Conservation (phyloP, 2,797 vertebrate genomes). For the Hypotaenidia okinawae region DNA sequence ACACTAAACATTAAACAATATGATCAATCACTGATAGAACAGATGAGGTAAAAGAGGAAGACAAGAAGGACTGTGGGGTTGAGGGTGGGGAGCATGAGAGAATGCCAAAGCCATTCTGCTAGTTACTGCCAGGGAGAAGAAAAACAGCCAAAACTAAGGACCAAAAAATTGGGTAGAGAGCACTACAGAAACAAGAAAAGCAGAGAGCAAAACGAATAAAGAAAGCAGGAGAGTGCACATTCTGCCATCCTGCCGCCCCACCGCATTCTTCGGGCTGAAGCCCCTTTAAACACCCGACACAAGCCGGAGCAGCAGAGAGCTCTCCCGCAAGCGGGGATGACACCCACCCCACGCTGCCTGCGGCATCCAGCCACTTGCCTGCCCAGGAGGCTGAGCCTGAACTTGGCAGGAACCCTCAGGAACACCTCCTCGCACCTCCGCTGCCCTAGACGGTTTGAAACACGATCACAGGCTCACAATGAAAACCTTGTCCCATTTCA, state of each 20-base stretch:
- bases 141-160: not conserved
- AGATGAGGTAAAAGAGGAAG: not conserved
- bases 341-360: rapidly evolving
- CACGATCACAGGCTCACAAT: not conserved
- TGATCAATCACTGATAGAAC: not conserved
- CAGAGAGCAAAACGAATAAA: not conserved
- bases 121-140: not conserved
- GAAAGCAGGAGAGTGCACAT: rapidly evolving
- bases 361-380: not conserved
- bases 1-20: not conserved
- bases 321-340: not conserved
- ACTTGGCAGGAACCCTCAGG: not conserved
- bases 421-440: not conserved
- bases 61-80: not conserved
- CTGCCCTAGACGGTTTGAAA: slow-evolving; percentile 28
- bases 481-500: not conserved
- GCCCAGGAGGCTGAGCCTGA: not conserved
- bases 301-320: not conserved
- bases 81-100: rapidly evolving
- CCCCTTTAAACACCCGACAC: rapidly evolving
- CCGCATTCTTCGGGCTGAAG: not conserved
- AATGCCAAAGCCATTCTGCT: not conserved
- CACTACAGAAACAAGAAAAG: not conserved
- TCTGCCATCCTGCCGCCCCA: not conserved
- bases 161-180: not conserved